phyloP scores from a whole-genome alignment of 2,113 vertebrate species.

The Caranx melampygus region DNA sequence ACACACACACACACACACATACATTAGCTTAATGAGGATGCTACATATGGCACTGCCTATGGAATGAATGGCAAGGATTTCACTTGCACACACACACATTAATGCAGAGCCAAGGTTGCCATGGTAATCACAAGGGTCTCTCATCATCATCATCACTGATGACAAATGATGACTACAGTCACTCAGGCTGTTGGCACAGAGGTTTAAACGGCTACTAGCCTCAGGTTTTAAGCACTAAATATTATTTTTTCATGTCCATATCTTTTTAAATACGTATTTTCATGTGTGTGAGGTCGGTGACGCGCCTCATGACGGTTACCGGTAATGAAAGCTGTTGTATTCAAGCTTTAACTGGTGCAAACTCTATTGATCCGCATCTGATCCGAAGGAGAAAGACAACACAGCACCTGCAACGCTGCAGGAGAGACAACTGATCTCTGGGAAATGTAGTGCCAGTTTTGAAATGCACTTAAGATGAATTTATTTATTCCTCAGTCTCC shows the following conservation, averaged over 20 bases:
- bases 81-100: constrained; percentile 29
- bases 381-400: neutral
- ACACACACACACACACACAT: constrained; percentile 22
- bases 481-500: neutral
- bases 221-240: neutral
- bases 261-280: neutral
- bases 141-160: constrained; percentile 42
- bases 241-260: neutral
- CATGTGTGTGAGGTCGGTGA: neutral
- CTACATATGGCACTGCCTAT: constrained; percentile 68
- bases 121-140: constrained; percentile 63
- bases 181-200: neutral
- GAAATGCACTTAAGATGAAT: neutral
- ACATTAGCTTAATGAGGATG: constrained; percentile 67
- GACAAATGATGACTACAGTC: constrained; percentile 48
- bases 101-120: constrained; percentile 67
- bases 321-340: neutral
- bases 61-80: constrained; percentile 51
- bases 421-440: neutral
- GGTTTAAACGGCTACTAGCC: neutral
- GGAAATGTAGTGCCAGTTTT: neutral
- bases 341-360: neutral
- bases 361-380: no score
- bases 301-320: no score
- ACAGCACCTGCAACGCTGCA: neutral